A percentile compares a stretch with the other conserved stretches of the same genome.
These are phyloP conservation scores for Neoscelio sp. DNA, from an alignment of 2,888 invertebrate species.

Conservation along the genomic window DNA sequence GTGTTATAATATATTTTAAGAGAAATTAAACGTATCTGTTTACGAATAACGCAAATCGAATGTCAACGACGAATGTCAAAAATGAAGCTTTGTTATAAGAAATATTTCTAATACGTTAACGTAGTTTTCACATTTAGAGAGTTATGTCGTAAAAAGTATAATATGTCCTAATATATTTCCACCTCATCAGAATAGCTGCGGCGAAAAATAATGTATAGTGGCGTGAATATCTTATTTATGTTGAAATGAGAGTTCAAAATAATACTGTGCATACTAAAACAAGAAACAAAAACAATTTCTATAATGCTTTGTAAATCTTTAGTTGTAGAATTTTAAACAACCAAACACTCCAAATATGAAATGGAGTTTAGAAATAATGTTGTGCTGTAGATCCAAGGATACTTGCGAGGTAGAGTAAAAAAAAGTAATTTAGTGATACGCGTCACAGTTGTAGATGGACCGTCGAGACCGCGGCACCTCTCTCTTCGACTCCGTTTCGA, in stretches of 20 bases:
- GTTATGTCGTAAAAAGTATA: conserved; percentile 15
- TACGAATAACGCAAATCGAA: too few relatives aligned
- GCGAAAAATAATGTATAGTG: conserved; percentile 11
- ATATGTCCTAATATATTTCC: conserved; percentile 40
- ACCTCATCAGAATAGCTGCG: conserved; percentile 16
- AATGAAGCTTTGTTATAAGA: not conserved
- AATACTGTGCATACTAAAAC: conserved; percentile 57
- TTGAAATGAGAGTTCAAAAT: conserved; percentile 34
- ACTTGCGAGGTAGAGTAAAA: conserved; percentile 5
- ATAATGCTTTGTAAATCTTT: conserved; percentile 64
- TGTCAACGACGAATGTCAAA: too few relatives aligned
- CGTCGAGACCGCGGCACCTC: conserved; percentile 75
- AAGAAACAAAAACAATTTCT: conserved; percentile 64
- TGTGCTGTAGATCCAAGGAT: conserved; percentile 27
- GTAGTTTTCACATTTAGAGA: conserved; percentile 12
- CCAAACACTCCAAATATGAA: conserved; percentile 32
- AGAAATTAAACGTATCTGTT: too few relatives aligned
- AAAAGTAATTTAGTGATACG: conserved; percentile 45
- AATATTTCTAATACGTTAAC: not conserved
- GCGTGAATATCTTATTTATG: conserved; percentile 39
- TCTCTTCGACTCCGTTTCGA: conserved; percentile 50
- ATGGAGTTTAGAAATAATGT: conserved; percentile 34
- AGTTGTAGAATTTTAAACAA: conserved; percentile 59
- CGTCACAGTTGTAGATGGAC: conserved; percentile 39
- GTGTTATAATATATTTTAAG: too few relatives aligned